These are phyloP conservation scores for Atractosteus spatula DNA, from an alignment of 2,113 vertebrate species.

Conservation along the genomic window DNA sequence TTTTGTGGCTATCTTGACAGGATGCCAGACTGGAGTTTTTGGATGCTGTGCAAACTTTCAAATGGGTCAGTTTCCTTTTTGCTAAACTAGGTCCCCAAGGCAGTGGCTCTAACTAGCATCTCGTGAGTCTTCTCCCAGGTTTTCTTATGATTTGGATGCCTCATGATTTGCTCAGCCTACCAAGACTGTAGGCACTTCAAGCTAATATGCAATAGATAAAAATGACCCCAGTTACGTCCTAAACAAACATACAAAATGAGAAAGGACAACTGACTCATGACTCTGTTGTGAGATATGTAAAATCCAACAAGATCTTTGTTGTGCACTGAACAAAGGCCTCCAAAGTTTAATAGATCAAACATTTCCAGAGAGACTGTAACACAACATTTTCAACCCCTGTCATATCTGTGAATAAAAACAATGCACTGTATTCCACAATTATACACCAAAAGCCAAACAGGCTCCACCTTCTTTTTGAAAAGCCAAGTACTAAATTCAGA, in stretches of 20 bases:
- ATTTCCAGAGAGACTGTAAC: too few relatives aligned
- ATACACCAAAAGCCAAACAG: too few relatives aligned
- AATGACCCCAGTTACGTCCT: neutral
- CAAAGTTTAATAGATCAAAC: too few relatives aligned
- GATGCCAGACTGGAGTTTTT: neutral
- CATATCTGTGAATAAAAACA: too few relatives aligned
- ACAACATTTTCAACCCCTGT: too few relatives aligned
- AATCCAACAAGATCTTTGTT: too few relatives aligned
- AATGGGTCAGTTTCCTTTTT: neutral
- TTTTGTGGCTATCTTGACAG: neutral
- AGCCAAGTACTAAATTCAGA: too few relatives aligned
- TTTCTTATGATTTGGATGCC: neutral
- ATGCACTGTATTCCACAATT: too few relatives aligned
- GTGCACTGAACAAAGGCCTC: too few relatives aligned
- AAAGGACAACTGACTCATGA: slow-evolving; percentile 1
- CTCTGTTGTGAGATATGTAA: neutral
- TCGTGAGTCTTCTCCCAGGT: neutral
- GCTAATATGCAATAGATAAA: neutral
- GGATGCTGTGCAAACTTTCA: neutral
- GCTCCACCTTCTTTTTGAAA: too few relatives aligned
- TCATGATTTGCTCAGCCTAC: neutral
- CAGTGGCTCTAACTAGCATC: neutral
- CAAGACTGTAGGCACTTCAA: neutral
- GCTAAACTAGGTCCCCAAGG: neutral
- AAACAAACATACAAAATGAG: slow-evolving; percentile 5